These are phyloP conservation scores for Stenolophus ochropezus DNA, from an alignment of 2,888 invertebrate species.

Conservation along the genomic window DNA sequence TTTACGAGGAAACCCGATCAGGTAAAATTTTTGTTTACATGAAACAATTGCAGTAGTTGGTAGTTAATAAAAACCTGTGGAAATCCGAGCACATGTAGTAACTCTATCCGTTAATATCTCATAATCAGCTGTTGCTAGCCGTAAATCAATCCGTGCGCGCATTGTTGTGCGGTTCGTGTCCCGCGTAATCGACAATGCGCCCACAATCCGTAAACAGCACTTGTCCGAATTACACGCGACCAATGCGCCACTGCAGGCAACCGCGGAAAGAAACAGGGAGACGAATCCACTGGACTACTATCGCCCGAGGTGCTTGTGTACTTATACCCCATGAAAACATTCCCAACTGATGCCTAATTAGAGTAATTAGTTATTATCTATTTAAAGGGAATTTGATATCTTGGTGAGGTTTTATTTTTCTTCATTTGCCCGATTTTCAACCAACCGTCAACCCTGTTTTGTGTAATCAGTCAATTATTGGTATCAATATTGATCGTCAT, in stretches of 20 bases:
- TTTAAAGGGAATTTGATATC: slow-evolving; percentile 31
- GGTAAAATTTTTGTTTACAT: neutral
- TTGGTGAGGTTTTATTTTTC: slow-evolving; percentile 19
- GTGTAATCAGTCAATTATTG: neutral
- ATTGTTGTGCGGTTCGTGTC: slow-evolving; percentile 40
- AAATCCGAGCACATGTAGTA: slow-evolving; percentile 31
- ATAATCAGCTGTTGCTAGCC: slow-evolving; percentile 30
- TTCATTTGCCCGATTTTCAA: neutral
- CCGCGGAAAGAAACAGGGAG: neutral
- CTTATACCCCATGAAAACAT: slow-evolving; percentile 42
- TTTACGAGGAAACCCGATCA: slow-evolving; percentile 1
- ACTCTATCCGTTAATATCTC: slow-evolving; percentile 38
- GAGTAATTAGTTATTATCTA: slow-evolving; percentile 50
- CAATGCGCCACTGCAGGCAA: neutral
- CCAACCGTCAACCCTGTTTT: neutral
- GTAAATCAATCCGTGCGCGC: slow-evolving; percentile 32
- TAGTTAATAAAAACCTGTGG: slow-evolving; percentile 30
- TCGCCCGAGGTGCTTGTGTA: slow-evolving; percentile 22
- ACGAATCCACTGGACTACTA: slow-evolving; percentile 12
- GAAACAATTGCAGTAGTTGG: slow-evolving; percentile 8
- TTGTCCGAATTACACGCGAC: slow-evolving; percentile 54
- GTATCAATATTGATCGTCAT: neutral
- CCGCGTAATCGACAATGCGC: slow-evolving; percentile 47
- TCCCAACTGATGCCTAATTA: slow-evolving; percentile 49
- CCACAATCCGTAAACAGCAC: slow-evolving; percentile 47